phyloP scores from a whole-genome alignment of 2,888 invertebrate species.

The Cyclophora albipunctata region DNA sequence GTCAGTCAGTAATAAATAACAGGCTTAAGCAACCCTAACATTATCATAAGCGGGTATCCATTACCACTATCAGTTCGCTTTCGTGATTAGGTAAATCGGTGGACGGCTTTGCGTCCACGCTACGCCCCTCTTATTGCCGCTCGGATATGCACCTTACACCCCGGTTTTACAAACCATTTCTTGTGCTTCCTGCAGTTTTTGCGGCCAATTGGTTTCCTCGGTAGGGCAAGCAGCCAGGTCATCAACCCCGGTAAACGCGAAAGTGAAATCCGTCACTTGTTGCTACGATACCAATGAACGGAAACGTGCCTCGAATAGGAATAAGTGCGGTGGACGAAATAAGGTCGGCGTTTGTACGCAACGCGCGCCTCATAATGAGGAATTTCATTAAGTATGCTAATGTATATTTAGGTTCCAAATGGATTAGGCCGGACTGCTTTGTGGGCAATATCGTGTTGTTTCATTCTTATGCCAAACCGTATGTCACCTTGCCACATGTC shows the following conservation, averaged over 20 bases:
- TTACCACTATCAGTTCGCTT: slow-evolving; percentile 27
- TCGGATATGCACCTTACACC: slow-evolving; percentile 11
- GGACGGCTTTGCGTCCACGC: slow-evolving; percentile 13
- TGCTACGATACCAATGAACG: slow-evolving; percentile 41
- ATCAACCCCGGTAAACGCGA: slow-evolving; percentile 42
- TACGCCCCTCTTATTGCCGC: slow-evolving; percentile 3
- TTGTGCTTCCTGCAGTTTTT: slow-evolving; percentile 19
- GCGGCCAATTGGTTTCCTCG: slow-evolving; percentile 29
- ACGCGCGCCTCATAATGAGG: slow-evolving; percentile 7
- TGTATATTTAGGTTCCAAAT: slow-evolving; percentile 14
- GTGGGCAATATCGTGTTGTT: slow-evolving; percentile 2
- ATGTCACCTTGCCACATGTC: background rate
- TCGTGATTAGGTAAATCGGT: slow-evolving; percentile 32
- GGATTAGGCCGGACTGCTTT: slow-evolving; percentile 6
- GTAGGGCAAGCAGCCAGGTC: slow-evolving; percentile 39
- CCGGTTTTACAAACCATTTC: slow-evolving; percentile 14
- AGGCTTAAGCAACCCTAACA: slow-evolving; percentile 10
- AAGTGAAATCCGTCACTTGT: slow-evolving; percentile 64
- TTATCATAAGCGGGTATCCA: slow-evolving; percentile 17
- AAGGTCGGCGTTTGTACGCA: slow-evolving; percentile 32
- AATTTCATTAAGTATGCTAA: slow-evolving; percentile 19
- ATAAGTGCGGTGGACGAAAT: slow-evolving; percentile 26
- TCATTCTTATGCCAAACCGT: slow-evolving; percentile 1
- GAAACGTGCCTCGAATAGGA: slow-evolving; percentile 37
- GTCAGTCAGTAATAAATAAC: too few species aligned